Percentiles rank a stretch among this genome's conserved stretches.
These are phyloP conservation scores for Sula dactylatra DNA, from an alignment of 2,113 vertebrate genomes.

Conservation along the genomic window DNA sequence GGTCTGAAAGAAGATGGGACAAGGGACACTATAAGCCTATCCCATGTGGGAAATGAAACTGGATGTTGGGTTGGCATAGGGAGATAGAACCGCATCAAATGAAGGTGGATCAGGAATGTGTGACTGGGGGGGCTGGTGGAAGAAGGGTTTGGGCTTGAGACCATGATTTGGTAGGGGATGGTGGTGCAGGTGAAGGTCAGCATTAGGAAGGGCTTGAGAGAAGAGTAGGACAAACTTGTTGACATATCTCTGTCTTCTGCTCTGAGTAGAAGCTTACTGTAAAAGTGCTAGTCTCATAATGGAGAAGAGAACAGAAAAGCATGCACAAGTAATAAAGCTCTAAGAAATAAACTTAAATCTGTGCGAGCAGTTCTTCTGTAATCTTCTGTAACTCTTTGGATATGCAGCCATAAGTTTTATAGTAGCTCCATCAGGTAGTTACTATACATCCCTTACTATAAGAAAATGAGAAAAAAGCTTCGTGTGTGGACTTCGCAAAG, in stretches of 20 bases:
- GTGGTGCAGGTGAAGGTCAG: rapidly evolving
- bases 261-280: background rate
- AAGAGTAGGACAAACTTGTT: background rate
- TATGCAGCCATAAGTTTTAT: background rate
- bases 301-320: background rate
- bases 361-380: background rate
- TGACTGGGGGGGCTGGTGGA: background rate
- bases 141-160: background rate
- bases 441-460: background rate
- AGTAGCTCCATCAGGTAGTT: background rate
- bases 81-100: rapidly evolving
- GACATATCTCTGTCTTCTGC: background rate
- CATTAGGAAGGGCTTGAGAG: background rate
- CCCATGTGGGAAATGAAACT: background rate
- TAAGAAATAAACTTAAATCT: background rate
- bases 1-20: background rate
- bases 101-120: background rate
- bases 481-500: rapidly evolving
- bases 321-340: background rate
- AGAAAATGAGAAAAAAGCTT: background rate
- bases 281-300: background rate
- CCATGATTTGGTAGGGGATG: background rate
- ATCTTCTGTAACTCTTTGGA: background rate
- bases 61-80: background rate
- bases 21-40: rapidly evolving